A percentile compares a stretch with the other conserved stretches of the same genome.
These are phyloP conservation scores for Paramisgurnus dabryanus DNA, from an alignment of 2,113 vertebrate species.

Conservation along the genomic window DNA sequence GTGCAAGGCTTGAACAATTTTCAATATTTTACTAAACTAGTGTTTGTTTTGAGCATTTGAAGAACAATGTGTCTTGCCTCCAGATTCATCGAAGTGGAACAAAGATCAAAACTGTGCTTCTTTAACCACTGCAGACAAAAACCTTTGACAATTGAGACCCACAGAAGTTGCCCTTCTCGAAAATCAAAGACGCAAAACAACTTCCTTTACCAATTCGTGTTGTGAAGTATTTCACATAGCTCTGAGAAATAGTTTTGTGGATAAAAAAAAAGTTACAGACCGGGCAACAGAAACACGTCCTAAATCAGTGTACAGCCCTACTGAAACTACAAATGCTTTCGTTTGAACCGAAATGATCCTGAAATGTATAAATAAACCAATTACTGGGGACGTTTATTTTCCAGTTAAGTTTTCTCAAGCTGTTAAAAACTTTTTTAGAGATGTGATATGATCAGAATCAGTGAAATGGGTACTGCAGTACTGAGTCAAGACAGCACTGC, in stretches of 20 bases:
- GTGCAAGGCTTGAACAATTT: too few species aligned
- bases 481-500: not conserved
- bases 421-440: too few species aligned
- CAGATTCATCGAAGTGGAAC: too few species aligned
- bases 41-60: not conserved
- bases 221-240: not conserved
- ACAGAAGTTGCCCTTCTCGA: not conserved
- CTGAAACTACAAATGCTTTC: not conserved
- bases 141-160: too few species aligned
- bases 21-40: too few species aligned
- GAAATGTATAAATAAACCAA: not conserved
- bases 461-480: not conserved
- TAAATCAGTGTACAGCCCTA: constrained; percentile 21
- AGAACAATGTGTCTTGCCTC: not conserved
- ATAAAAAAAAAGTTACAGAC: not conserved
- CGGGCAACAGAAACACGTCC: not conserved
- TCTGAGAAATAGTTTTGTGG: not conserved
- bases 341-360: not conserved
- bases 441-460: not conserved
- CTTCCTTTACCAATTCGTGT: constrained; percentile 27
- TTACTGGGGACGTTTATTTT: too few species aligned
- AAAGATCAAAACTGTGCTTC: not conserved
- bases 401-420: not conserved
- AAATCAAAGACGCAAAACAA: not conserved
- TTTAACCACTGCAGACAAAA: not conserved